phyloP scores from a whole-genome alignment of 2,888 invertebrate genomes.

The Peribatodes rhomboidaria region DNA sequence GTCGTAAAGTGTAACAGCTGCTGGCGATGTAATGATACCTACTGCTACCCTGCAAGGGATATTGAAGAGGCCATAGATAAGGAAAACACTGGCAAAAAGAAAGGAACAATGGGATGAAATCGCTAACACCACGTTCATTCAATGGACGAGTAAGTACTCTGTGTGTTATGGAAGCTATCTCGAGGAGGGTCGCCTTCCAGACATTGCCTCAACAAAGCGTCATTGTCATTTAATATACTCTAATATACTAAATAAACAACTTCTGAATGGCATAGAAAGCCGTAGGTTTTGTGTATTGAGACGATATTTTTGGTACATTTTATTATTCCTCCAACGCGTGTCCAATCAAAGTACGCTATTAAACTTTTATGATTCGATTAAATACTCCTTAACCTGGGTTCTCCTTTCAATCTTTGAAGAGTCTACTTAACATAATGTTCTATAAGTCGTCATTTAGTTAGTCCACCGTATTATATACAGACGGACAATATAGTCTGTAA shows the following conservation, averaged over 20 bases:
- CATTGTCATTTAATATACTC: constrained; percentile 65
- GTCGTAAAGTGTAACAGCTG: constrained; percentile 82
- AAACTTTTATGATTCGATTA: constrained; percentile 51
- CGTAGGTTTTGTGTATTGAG: constrained; percentile 40
- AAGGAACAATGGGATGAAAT: constrained; percentile 57
- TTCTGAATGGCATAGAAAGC: constrained; percentile 39
- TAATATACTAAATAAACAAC: constrained; percentile 61
- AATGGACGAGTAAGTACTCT: constrained; percentile 62
- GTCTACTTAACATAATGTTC: constrained; percentile 37
- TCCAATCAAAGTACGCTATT: constrained; percentile 42
- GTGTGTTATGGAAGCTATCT: constrained; percentile 57
- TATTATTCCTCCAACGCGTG: constrained; percentile 43
- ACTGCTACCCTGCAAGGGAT: constrained; percentile 52
- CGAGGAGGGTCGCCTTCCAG: constrained; percentile 62
- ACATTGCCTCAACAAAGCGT: constrained; percentile 60
- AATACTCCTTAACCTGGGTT: constrained; percentile 37
- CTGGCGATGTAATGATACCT: constrained; percentile 73
- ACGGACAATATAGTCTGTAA: constrained; percentile 14
- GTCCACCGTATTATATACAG: constrained; percentile 20
- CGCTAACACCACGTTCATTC: constrained; percentile 61
- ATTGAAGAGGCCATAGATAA: constrained; percentile 67
- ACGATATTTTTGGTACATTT: constrained; percentile 31
- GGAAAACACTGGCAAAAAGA: constrained; percentile 63
- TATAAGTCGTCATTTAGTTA: constrained; percentile 23
- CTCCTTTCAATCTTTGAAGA: constrained; percentile 41